A percentile compares a stretch with the other conserved stretches of the same genome.
phyloP scores from a whole-genome alignment of 2,113 vertebrate genomes.

The Ochotona princeps region DNA sequence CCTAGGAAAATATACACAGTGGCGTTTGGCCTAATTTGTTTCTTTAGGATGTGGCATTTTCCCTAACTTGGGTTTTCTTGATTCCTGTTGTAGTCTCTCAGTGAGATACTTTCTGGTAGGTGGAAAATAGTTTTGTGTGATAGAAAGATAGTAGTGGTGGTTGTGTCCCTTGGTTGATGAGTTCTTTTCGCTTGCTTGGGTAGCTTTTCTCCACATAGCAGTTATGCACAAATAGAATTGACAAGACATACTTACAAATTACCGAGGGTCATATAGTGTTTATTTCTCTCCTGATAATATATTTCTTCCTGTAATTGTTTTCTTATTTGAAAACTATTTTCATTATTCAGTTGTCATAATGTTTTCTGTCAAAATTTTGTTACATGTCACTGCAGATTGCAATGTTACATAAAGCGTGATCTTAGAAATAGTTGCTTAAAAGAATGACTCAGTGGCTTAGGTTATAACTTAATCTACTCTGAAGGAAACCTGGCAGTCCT shows the following conservation, averaged over 20 bases:
- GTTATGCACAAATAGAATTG: background rate
- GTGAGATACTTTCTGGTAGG: background rate
- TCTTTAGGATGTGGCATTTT: background rate
- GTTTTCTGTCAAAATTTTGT: background rate
- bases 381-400: background rate
- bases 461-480: constrained; percentile 20
- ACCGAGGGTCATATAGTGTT: background rate
- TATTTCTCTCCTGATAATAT: constrained; percentile 6
- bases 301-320: background rate
- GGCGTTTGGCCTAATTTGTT: background rate
- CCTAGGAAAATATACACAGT: background rate
- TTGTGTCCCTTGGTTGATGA: constrained; percentile 14
- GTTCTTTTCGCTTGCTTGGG: constrained; percentile 15
- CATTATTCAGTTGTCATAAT: constrained; percentile 42
- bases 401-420: background rate
- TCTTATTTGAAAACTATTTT: constrained; percentile 27
- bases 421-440: constrained; percentile 6
- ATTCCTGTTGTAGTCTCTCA: background rate
- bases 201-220: background rate
- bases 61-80: background rate
- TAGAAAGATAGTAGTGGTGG: background rate
- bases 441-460: background rate
- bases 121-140: background rate
- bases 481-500: background rate
- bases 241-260: constrained; percentile 8